Evolutionary conservation across 2,888 invertebrate genomes (phyloP), one percentile per base, ranked within the genome.

Genomic region (Lampropteryx suffumata): DNA sequence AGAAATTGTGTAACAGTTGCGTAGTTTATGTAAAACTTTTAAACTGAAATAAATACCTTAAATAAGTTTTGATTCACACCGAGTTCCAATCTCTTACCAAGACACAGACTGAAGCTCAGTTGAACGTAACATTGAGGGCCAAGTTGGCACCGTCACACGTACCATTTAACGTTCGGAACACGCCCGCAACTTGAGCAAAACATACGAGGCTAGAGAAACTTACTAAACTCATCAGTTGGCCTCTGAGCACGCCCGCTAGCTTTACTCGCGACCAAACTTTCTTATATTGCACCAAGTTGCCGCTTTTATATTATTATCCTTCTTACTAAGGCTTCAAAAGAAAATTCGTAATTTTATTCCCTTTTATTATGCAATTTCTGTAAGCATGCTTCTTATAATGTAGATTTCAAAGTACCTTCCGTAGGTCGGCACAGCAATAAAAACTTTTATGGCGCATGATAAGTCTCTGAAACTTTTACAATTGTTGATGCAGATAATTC

Each of bases 141-240:
- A 50, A 57, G 42, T 59, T 57, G 55, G 57, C 50, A 53, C 48
- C 44, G 46, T 44, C 55, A 67, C 62, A 69, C 68, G 62, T 70
- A 64, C 44, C 62, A 67, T 74, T 77, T 73, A 73, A 65, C 49
- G 73, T 75, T 73, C 77, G 54, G 61, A 66, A 76, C 76, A 78
- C 74, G 73, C 68, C 65, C 67, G 63, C 65, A 67, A 69, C 67
- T 69, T 64, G 62, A 68, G 73, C 78, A 75, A 76, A 74, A 72
- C 75, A 73, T 67, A 73, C 69, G 68, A 65, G 68, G 60, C 62
- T 62, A 72, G 69, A 45, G 72, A 72, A 84, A 87, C 79, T 87
- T 85, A 70, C 71, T 79, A 82, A 87, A 88, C 86, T 85, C 82
- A 87, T 87, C 85, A 84, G 80, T 71, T 71, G 73, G 73, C 69